Percentiles rank a stretch among this genome's conserved stretches.
phyloP scores from a whole-genome alignment of 2,888 invertebrate species.

The Pilophorus perplexus region DNA sequence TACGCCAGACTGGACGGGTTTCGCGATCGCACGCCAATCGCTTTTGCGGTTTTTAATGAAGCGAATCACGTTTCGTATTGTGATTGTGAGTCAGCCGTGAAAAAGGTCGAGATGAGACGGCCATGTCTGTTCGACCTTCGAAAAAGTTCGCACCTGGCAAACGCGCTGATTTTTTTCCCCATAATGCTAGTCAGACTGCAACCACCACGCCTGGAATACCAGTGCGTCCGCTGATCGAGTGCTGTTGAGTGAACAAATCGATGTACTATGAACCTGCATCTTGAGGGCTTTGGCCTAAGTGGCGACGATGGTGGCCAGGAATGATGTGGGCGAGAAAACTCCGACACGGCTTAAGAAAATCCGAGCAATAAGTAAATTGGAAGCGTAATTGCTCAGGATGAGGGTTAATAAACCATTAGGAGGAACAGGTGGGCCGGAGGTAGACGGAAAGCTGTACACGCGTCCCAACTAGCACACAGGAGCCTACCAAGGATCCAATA shows the following conservation, averaged over 20 bases:
- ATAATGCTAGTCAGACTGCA: no score
- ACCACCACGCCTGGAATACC: no score
- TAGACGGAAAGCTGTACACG: not conserved
- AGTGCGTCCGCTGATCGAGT: no score
- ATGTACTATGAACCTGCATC: not conserved
- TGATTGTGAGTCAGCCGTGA: not conserved
- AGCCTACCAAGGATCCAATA: no score
- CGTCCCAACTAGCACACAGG: not conserved
- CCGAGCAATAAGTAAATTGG: not conserved
- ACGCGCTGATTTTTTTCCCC: no score
- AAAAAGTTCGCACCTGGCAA: not conserved
- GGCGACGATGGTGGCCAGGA: not conserved
- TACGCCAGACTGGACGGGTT: not conserved
- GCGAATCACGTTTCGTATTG: not conserved
- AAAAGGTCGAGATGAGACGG: no score
- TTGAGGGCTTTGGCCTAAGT: not conserved
- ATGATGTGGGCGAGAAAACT: not conserved
- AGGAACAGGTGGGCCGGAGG: not conserved
- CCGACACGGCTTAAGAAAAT: not conserved
- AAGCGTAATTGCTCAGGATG: not conserved
- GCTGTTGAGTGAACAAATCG: no score
- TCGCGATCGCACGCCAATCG: no score
- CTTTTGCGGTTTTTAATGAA: no score
- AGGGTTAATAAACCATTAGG: not conserved
- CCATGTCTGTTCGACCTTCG: no score